Conservation (phyloP, 1,140 invertebrate species). For the Metopolophium dirhodum region DNA sequence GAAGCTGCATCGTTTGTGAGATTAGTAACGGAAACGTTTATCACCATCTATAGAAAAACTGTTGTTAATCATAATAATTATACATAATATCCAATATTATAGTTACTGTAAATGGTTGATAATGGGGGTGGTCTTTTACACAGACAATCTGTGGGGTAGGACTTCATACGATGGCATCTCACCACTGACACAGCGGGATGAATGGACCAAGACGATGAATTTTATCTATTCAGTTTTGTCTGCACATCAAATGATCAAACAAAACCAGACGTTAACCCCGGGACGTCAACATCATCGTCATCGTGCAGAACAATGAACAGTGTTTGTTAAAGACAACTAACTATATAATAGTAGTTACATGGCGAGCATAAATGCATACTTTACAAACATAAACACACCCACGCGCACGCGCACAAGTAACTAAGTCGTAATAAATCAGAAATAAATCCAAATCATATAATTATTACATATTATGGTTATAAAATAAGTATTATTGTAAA, state of each 20-base stretch:
- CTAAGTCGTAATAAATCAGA: not conserved
- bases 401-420: not conserved
- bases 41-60: constrained; percentile 21
- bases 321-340: not conserved
- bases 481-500: not conserved
- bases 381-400: not conserved
- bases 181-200: not conserved
- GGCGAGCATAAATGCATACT: not conserved
- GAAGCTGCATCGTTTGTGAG: not conserved
- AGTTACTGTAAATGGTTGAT: not conserved
- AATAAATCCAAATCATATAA: not conserved
- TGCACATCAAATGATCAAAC: not conserved
- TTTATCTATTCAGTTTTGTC: not conserved
- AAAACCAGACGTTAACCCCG: not conserved
- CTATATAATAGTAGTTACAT: not conserved
- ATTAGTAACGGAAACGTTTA: constrained; percentile 15
- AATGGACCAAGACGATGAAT: not conserved
- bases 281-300: not conserved
- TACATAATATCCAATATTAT: not conserved
- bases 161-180: not conserved
- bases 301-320: not conserved
- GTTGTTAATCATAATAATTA: not conserved
- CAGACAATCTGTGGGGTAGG: not conserved
- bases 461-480: not conserved
- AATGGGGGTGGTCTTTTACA: not conserved